phyloP scores from a whole-genome alignment of 2,888 invertebrate genomes.

The Dilophus febrilis region DNA sequence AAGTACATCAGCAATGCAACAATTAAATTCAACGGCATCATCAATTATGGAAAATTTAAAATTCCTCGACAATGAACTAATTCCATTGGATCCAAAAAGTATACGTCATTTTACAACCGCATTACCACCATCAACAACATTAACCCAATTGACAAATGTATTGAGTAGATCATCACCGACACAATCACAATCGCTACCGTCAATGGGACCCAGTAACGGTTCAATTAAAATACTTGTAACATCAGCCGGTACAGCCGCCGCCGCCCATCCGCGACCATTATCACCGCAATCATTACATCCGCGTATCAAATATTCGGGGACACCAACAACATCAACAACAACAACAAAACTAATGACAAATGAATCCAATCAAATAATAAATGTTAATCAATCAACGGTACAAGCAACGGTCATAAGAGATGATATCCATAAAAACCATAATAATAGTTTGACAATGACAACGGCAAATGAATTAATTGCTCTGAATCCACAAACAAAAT shows the following conservation, averaged over 20 bases:
- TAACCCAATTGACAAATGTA: not conserved
- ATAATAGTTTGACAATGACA: not conserved
- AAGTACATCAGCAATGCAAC: too few species aligned
- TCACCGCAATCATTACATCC: constrained; percentile 20
- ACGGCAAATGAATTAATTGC: too few species aligned
- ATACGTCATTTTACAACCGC: not conserved
- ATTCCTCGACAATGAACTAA: too few species aligned
- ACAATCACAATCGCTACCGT: too few species aligned
- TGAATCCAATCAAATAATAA: not conserved
- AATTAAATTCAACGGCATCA: constrained; percentile 1
- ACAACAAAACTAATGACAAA: not conserved
- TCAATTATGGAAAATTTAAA: too few species aligned
- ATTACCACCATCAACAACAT: not conserved
- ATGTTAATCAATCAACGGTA: not conserved
- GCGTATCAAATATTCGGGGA: constrained; percentile 19
- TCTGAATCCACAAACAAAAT: too few species aligned
- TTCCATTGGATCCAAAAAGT: too few species aligned
- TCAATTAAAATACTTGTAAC: too few species aligned
- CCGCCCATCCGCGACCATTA: constrained; percentile 1
- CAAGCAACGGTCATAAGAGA: not conserved
- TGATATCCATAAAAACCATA: not conserved
- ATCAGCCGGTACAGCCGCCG: not conserved
- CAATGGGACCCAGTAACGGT: too few species aligned
- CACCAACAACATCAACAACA: constrained; percentile 12
- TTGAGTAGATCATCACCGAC: not conserved